Evolutionary conservation across 2,113 vertebrate species (phyloP).

Genomic region (Cettia cetti): DNA sequence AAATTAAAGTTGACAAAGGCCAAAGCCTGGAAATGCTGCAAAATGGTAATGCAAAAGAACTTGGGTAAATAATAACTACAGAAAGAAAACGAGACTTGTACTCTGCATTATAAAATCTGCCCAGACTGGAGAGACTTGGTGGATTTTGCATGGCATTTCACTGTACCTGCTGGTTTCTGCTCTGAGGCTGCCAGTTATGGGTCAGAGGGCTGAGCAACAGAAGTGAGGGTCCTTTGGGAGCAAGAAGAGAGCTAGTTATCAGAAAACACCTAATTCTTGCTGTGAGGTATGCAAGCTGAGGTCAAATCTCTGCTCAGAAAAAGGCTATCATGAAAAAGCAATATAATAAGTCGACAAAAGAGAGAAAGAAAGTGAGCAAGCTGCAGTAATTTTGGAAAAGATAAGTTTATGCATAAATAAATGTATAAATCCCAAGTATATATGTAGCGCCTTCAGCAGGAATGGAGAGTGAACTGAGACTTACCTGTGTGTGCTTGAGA

Average conservation of each 20-base stretch:
- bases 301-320: neutral
- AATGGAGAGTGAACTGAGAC: neutral
- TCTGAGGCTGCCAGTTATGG: neutral
- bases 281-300: neutral
- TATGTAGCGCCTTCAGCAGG: neutral
- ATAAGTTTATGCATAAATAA: neutral
- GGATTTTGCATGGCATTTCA: neutral
- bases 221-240: neutral
- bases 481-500: neutral
- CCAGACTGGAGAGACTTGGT: neutral
- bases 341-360: neutral
- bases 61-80: neutral
- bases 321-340: neutral
- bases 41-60: neutral
- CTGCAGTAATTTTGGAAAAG: neutral
- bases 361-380: neutral
- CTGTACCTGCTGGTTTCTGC: neutral
- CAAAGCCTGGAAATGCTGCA: neutral
- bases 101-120: neutral
- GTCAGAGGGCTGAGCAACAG: neutral
- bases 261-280: neutral
- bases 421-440: neutral
- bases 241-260: neutral
- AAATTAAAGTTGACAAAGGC: slow-evolving; percentile 13
- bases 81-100: neutral